phyloP scores from a whole-genome alignment of 2,113 vertebrate genomes.

The Morone saxatilis region DNA sequence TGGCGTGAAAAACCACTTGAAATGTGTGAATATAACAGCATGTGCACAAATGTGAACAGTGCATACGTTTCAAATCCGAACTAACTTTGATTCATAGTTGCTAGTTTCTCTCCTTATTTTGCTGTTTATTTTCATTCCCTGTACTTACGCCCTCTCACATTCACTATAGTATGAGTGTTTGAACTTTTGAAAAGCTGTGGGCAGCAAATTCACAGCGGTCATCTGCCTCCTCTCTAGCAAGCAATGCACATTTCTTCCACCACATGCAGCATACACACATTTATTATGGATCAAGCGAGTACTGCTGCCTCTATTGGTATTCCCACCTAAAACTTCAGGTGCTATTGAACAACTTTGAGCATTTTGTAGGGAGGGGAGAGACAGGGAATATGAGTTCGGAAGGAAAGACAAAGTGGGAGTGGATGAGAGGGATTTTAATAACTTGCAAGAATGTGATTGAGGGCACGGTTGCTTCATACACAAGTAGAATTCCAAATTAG shows the following conservation, averaged over 20 bases:
- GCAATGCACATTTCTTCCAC: constrained; percentile 29
- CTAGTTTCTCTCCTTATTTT: background rate
- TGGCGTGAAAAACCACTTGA: background rate
- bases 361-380: constrained; percentile 24
- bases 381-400: background rate
- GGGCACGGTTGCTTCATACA: constrained; percentile 10
- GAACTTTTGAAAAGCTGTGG: constrained; percentile 27
- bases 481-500: constrained; percentile 33
- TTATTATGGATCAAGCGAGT: constrained; percentile 56
- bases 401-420: background rate
- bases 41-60: background rate
- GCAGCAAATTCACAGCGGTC: constrained; percentile 22
- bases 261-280: constrained; percentile 39
- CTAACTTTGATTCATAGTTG: constrained; percentile 20
- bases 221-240: constrained; percentile 29
- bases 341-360: constrained; percentile 39
- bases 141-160: background rate
- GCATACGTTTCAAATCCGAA: background rate
- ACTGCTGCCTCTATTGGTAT: constrained; percentile 24
- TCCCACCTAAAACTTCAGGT: constrained; percentile 25
- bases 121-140: background rate
- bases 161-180: background rate
- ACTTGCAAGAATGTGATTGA: constrained; percentile 4
- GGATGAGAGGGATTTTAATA: constrained; percentile 24
- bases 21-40: background rate